Percentiles rank a stretch among this genome's conserved stretches.
Conservation (phyloP, 2,113 vertebrate genomes). For the Dendrocopos noguchii region DNA sequence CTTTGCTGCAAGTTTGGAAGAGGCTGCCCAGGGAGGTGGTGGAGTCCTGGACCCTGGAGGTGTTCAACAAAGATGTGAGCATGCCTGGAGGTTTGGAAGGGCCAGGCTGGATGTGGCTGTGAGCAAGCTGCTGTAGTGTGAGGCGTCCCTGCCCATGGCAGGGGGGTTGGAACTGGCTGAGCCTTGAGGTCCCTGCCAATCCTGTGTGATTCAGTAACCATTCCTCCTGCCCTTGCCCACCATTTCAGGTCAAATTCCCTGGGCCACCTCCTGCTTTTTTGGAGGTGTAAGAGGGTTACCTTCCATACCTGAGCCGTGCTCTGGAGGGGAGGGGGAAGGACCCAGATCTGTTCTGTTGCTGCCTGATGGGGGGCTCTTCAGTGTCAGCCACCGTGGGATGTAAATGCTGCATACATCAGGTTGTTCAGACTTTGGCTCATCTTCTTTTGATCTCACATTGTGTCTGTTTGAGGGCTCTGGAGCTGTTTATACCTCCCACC, state of each 20-base stretch:
- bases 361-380: not conserved
- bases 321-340: not conserved
- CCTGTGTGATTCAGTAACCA: too few species aligned
- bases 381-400: conserved; percentile 27
- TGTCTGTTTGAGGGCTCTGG: conserved; percentile 11
- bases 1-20: too few species aligned
- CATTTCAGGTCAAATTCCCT: not conserved
- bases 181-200: too few species aligned
- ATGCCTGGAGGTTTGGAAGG: too few species aligned
- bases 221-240: not conserved
- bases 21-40: too few species aligned
- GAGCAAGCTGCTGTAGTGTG: too few species aligned
- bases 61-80: too few species aligned
- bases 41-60: too few species aligned
- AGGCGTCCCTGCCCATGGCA: too few species aligned
- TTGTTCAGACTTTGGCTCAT: conserved; percentile 5
- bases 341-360: not conserved
- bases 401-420: conserved; percentile 33
- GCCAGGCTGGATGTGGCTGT: too few species aligned
- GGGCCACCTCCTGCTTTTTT: not conserved
- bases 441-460: conserved; percentile 65
- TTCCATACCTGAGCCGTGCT: not conserved
- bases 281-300: not conserved
- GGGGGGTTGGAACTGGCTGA: too few species aligned
- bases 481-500: conserved; percentile 39